Evolutionary conservation across 2,888 invertebrate species (phyloP).

Genomic region (Argyresthia albistria): DNA sequence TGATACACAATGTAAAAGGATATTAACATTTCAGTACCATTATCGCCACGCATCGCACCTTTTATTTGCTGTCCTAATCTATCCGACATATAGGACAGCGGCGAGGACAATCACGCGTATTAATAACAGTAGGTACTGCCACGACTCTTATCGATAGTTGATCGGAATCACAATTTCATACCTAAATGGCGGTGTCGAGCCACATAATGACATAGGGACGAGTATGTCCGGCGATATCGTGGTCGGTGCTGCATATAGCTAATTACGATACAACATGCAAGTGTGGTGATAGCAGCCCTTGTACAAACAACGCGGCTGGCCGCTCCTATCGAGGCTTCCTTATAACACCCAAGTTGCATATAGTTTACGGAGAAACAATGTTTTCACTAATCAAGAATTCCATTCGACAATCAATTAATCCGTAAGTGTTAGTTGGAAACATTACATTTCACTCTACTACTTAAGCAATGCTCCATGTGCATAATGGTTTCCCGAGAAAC

Average conservation of each 20-base stretch:
- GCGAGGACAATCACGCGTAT: constrained; percentile 25
- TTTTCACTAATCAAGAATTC: too few relatives aligned
- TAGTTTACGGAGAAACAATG: too few relatives aligned
- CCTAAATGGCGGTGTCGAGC: constrained; percentile 43
- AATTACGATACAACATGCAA: constrained; percentile 58
- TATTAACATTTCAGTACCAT: not conserved
- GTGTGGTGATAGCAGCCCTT: constrained; percentile 33
- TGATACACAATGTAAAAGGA: too few relatives aligned
- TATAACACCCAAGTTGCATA: constrained; percentile 10
- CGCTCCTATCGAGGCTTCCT: not conserved
- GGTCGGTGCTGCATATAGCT: constrained; percentile 29
- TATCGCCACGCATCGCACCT: not conserved
- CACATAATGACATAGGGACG: constrained; percentile 39
- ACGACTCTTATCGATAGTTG: constrained; percentile 15
- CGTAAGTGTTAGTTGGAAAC: too few relatives aligned
- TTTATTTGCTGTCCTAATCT: not conserved
- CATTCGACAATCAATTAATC: too few relatives aligned
- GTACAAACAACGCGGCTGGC: constrained; percentile 16
- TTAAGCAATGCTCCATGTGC: too few relatives aligned
- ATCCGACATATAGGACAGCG: not conserved
- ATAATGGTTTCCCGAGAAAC: too few relatives aligned
- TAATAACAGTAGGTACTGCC: constrained; percentile 13
- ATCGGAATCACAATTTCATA: constrained; percentile 43
- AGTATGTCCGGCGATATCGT: constrained; percentile 36
- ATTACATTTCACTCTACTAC: too few relatives aligned